These are phyloP conservation scores for Dasysyrphus tricinctus DNA, from an alignment of 2,888 invertebrate genomes.

Conservation along the genomic window DNA sequence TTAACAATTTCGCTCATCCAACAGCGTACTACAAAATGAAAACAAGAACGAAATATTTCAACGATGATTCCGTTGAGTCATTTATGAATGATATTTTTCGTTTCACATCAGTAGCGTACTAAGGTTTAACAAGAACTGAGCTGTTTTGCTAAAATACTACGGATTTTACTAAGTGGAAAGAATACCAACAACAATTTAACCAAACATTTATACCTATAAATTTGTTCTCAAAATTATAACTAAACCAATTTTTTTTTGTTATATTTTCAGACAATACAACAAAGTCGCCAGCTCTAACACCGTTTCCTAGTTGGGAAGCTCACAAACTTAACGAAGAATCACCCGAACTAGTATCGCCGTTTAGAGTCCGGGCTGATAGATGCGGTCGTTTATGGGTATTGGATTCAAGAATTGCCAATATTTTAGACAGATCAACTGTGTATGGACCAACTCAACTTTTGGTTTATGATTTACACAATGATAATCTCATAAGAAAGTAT, in stretches of 20 bases:
- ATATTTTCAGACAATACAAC: conserved; percentile 86
- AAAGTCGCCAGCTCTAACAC: conserved; percentile 88
- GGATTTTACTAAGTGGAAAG: no score
- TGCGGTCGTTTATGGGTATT: conserved; percentile 92
- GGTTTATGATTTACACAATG: conserved; percentile 89
- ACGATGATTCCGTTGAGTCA: no score
- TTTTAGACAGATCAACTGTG: conserved; percentile 84
- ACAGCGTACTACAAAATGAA: no score
- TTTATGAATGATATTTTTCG: no score
- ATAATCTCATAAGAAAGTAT: conserved; percentile 88
- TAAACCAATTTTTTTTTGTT: conserved; percentile 6
- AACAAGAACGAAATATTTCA: no score
- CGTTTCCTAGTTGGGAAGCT: conserved; percentile 92
- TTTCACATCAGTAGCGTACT: no score
- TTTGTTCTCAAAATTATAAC: neutral
- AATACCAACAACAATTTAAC: no score
- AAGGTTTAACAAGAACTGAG: no score
- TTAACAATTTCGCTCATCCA: no score
- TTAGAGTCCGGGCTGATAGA: conserved; percentile 89
- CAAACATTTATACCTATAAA: neutral
- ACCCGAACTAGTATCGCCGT: conserved; percentile 89
- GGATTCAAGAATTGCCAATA: conserved; percentile 89
- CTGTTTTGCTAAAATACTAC: no score
- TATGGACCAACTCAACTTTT: conserved; percentile 87
- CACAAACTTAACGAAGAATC: conserved; percentile 86